phyloP scores from a whole-genome alignment of 2,888 invertebrate species.

The Eugnorisma glareosa region DNA sequence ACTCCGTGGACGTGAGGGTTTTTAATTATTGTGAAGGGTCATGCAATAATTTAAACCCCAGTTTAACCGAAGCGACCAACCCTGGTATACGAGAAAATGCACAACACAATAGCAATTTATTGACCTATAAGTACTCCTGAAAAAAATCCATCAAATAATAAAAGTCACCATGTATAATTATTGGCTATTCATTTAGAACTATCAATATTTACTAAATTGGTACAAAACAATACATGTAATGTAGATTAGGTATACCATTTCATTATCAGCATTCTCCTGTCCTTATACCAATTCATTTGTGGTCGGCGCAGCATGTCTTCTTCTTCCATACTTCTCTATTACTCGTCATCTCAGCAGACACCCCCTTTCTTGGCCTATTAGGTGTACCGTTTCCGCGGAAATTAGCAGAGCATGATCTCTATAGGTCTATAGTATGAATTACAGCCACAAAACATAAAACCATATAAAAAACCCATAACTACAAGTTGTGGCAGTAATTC shows the following conservation, averaged over 20 bases:
- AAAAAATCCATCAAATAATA: neutral
- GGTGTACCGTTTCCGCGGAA: neutral
- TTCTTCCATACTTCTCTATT: no score
- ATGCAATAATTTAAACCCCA: no score
- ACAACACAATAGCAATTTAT: neutral
- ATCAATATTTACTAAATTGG: no score
- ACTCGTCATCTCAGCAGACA: no score
- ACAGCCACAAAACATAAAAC: neutral
- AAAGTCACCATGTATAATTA: neutral
- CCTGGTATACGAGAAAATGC: neutral
- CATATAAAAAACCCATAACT: neutral
- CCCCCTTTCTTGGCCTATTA: no score
- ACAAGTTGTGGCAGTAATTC: neutral
- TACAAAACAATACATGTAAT: neutral
- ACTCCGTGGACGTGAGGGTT: no score
- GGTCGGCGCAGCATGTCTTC: no score
- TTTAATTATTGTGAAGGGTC: no score
- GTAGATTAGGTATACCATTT: neutral
- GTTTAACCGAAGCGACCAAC: neutral
- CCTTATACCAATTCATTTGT: no score
- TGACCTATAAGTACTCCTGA: neutral
- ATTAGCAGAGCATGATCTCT: neutral
- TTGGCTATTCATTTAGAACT: neutral
- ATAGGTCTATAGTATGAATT: neutral
- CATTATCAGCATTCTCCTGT: no score